Evolutionary conservation across 23 tunicate genomes (phyloP).

Genomic region (Aplidium turbinatum): DNA sequence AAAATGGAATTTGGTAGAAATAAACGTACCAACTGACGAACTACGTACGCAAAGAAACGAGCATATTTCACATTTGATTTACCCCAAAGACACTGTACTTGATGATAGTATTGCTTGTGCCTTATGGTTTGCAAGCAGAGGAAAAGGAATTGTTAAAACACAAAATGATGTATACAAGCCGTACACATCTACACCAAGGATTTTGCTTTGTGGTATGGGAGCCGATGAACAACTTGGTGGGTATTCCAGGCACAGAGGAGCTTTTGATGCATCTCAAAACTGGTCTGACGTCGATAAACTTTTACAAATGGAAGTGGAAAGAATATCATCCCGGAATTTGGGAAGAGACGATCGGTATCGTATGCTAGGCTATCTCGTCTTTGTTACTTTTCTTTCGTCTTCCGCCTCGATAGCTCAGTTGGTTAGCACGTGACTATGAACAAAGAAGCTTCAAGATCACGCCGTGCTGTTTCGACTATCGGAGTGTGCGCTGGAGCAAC

Average conservation of each 20-base stretch:
- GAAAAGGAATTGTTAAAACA: constrained; percentile 13
- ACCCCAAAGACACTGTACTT: constrained; percentile 77
- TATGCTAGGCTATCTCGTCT: background rate
- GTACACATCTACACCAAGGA: constrained; percentile 38
- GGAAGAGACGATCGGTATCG: constrained; percentile 87
- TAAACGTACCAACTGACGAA: constrained; percentile 66
- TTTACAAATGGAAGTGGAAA: constrained; percentile 76
- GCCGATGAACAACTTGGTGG: constrained; percentile 97
- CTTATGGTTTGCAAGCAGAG: constrained; percentile 87
- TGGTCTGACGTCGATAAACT: constrained; percentile 51
- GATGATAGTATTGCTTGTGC: constrained; percentile 97
- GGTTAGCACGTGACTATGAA: no score
- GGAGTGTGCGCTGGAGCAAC: no score
- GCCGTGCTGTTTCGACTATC: no score
- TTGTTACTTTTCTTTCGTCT: background rate
- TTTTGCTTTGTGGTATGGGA: constrained; percentile 90
- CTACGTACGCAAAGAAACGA: constrained; percentile 23
- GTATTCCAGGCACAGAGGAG: constrained; percentile 85
- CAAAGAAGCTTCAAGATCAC: no score
- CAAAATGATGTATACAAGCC: background rate
- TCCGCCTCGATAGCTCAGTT: no score
- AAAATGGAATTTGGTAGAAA: constrained; percentile 73
- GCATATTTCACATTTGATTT: constrained; percentile 58
- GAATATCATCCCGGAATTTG: constrained; percentile 74
- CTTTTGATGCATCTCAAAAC: constrained; percentile 30